phyloP scores from a whole-genome alignment of 2,113 vertebrate species.

The Dunckerocampus dactyliophorus region DNA sequence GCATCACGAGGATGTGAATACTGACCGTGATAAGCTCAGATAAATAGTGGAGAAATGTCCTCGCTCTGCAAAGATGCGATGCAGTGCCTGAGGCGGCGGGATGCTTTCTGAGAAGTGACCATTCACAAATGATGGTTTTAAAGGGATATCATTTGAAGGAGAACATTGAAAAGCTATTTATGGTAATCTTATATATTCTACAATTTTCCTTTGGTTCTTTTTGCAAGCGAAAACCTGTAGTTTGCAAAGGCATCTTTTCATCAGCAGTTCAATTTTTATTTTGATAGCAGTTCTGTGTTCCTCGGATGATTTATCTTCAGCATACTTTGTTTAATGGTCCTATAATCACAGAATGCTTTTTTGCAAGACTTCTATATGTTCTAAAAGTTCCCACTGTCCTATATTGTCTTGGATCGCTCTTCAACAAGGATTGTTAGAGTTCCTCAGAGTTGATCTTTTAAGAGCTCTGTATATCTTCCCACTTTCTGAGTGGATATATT shows the following conservation, averaged over 20 bases:
- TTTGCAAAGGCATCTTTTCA: neutral
- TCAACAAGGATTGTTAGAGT: no score
- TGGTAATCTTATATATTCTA: neutral
- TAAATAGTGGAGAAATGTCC: neutral
- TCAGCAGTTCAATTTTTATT: neutral
- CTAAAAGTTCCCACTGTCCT: no score
- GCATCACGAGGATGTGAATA: neutral
- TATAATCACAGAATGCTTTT: no score
- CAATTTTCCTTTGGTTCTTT: neutral
- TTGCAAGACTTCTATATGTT: no score
- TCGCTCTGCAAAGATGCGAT: neutral
- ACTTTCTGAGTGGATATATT: no score
- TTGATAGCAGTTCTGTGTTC: no score
- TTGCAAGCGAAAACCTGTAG: neutral
- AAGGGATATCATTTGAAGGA: neutral
- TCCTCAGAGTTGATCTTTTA: no score
- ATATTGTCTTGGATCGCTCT: no score
- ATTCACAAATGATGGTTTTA: neutral
- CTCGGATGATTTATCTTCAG: no score
- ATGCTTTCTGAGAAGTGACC: neutral
- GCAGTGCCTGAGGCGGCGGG: neutral
- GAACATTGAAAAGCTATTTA: constrained; percentile 1
- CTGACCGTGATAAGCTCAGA: neutral
- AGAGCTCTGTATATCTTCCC: no score
- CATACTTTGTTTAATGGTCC: no score